Conservation (phyloP, 2,888 invertebrate genomes). For the Colletes collaris region DNA sequence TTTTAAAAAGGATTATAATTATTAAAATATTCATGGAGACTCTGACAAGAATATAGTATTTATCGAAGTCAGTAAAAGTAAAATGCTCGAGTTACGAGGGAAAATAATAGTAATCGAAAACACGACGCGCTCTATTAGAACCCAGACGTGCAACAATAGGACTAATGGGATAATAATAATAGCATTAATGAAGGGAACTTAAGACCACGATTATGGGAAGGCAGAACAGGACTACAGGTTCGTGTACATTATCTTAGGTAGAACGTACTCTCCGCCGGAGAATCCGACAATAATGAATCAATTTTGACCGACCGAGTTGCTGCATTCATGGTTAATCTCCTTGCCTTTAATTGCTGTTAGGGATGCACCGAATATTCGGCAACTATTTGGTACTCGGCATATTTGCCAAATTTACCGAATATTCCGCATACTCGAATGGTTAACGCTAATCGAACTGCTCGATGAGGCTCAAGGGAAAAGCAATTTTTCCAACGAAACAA, state of each 20-base stretch:
- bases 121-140: background rate
- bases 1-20: too few relatives aligned
- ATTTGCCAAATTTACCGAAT: slow-evolving; percentile 67
- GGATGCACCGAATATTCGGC: slow-evolving; percentile 67
- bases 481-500: slow-evolving; percentile 6
- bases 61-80: too few relatives aligned
- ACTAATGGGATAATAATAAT: slow-evolving; percentile 22
- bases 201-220: slow-evolving; percentile 25
- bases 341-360: slow-evolving; percentile 68
- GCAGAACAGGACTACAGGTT: slow-evolving; percentile 22
- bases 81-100: background rate
- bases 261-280: slow-evolving; percentile 27
- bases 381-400: slow-evolving; percentile 69
- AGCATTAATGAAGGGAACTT: slow-evolving; percentile 42
- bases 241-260: slow-evolving; percentile 49
- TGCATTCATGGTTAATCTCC: slow-evolving; percentile 68
- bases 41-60: too few relatives aligned
- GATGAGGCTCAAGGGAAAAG: background rate
- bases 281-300: slow-evolving; percentile 67
- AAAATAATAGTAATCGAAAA: background rate
- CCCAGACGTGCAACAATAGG: background rate
- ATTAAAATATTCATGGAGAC: too few relatives aligned
- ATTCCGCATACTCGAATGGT: slow-evolving; percentile 58
- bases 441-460: slow-evolving; percentile 50
- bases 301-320: slow-evolving; percentile 65